Conservation (phyloP, 2,113 vertebrate species). For the Steatornis caripensis region DNA sequence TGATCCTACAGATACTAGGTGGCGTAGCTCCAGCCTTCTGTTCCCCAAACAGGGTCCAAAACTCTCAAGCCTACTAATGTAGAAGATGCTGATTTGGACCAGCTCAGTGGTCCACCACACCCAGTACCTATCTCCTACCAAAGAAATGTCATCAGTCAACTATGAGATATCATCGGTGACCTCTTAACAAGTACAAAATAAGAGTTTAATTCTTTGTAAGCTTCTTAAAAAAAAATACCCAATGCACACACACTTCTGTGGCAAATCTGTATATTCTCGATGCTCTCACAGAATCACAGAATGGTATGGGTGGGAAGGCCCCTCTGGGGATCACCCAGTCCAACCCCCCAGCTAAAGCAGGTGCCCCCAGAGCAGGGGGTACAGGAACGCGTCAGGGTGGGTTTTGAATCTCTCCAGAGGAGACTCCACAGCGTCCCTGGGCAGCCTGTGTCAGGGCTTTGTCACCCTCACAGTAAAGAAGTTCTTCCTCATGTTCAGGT, state of each 20-base stretch:
- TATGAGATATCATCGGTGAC: neutral
- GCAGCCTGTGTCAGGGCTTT: too few species aligned
- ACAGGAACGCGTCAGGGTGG: too few species aligned
- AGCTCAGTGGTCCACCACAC: neutral
- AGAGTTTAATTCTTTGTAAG: neutral
- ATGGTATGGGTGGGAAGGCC: too few species aligned
- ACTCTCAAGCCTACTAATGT: neutral
- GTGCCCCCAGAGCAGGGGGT: too few species aligned
- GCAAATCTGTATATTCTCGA: neutral
- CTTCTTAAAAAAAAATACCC: neutral
- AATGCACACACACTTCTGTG: neutral
- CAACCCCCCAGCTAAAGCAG: too few species aligned
- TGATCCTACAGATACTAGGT: neutral
- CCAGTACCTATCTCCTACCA: neutral
- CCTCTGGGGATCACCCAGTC: too few species aligned
- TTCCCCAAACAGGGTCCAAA: neutral
- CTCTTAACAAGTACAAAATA: fast-evolving
- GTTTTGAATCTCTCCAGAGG: too few species aligned
- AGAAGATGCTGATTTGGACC: neutral
- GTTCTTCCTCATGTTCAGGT: too few species aligned
- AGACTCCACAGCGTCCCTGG: too few species aligned
- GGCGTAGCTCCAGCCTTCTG: neutral
- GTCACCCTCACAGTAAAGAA: too few species aligned
- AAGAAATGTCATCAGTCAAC: neutral
- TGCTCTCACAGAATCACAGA: too few species aligned